A percentile compares a stretch with the other conserved stretches of the same genome.
Evolutionary conservation across 2,888 invertebrate genomes (phyloP).

Genomic region (Drosophila nr. perissopoda): DNA sequence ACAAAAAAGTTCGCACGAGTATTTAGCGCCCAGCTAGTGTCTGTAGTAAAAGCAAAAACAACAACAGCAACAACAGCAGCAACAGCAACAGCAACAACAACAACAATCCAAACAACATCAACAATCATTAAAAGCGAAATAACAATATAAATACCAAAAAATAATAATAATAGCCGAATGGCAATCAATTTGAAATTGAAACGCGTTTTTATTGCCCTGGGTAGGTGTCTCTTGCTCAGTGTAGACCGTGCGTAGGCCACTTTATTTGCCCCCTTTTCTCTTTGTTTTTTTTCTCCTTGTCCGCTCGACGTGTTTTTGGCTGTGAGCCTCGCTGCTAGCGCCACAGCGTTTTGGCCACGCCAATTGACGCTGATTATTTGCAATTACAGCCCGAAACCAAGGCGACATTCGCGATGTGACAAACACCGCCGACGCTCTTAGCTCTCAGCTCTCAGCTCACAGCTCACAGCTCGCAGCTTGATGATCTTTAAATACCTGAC

Average conservation of each 20-base stretch:
- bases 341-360: conserved; percentile 60
- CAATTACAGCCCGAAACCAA: conserved; percentile 70
- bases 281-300: conserved; percentile 10
- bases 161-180: conserved; percentile 68
- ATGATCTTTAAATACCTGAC: conserved; percentile 40
- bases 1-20: conserved; percentile 75
- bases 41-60: conserved; percentile 50
- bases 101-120: conserved; percentile 31
- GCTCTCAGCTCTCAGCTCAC: conserved; percentile 22
- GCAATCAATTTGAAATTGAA: conserved; percentile 81
- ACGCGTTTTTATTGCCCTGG: conserved; percentile 69
- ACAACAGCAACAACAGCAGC: conserved; percentile 27
- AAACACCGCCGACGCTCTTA: conserved; percentile 38
- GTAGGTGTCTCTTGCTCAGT: conserved; percentile 44
- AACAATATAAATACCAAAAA: conserved; percentile 46
- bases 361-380: conserved; percentile 76
- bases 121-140: conserved; percentile 48
- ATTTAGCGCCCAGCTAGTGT: conserved; percentile 67
- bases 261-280: conserved; percentile 31
- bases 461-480: conserved; percentile 16
- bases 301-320: conserved; percentile 26
- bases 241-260: conserved; percentile 70
- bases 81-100: conserved; percentile 17
- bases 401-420: conserved; percentile 65
- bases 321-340: conserved; percentile 31